Conservation (phyloP, 2,113 vertebrate genomes). For the Otus sunia region DNA sequence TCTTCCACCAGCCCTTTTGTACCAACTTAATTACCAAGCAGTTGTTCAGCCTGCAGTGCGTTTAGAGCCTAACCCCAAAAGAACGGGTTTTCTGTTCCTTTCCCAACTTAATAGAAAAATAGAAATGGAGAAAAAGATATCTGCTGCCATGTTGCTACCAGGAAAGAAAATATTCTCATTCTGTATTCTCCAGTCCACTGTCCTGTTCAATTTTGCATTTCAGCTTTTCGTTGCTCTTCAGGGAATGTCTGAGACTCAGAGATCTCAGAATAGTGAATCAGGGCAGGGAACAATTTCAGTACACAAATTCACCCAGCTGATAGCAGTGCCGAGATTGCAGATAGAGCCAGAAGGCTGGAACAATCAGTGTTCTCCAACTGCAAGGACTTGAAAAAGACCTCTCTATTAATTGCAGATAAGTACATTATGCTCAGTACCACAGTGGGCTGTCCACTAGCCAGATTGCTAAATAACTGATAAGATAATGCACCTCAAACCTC, state of each 20-base stretch:
- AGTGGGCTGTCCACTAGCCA: background rate
- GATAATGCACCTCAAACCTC: background rate
- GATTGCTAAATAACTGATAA: background rate
- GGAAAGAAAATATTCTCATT: background rate
- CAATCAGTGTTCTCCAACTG: background rate
- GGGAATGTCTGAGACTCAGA: background rate
- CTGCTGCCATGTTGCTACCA: background rate
- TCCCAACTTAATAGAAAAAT: background rate
- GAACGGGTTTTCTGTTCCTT: background rate
- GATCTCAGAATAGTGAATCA: background rate
- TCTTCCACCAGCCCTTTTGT: background rate
- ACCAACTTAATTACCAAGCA: background rate
- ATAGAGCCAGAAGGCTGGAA: background rate
- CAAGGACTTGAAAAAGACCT: background rate
- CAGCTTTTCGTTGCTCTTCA: background rate
- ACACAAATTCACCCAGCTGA: background rate
- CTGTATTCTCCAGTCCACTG: background rate
- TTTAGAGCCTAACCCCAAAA: background rate
- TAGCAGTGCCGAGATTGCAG: rapidly evolving
- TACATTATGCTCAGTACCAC: background rate
- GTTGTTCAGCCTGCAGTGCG: background rate
- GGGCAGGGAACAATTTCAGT: background rate
- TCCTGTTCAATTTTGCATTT: background rate
- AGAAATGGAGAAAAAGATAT: background rate
- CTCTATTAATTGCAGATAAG: constrained; percentile 5